Evolutionary conservation across 2,113 vertebrate genomes (phyloP), one percentile per base, ranked within the genome.

Genomic region (mouse (Mus musculus)): DNA sequence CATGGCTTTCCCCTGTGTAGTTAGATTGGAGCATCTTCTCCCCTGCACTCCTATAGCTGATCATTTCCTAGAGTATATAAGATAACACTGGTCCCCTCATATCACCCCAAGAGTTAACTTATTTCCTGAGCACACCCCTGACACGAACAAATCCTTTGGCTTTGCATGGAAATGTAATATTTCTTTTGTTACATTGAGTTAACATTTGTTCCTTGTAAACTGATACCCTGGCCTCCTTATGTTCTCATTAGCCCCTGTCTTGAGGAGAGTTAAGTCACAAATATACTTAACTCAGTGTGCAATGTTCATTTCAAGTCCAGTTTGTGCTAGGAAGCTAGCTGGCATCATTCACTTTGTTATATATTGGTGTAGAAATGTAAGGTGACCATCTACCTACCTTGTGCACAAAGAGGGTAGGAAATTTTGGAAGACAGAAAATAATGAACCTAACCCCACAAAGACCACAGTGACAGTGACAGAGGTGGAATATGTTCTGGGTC

Each of bases 101-200:
- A 63, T 89, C 69, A 88, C 36, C 39, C 71, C 42, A 69, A 91
- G 73, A 93, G 89, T 95, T 92, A 78, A 88, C 80, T 95, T 90
- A 61, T 84, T 91, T 93, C 30, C 22, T 28, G 26, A 88, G 72
- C n/a, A 75, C 1, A 88, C 14, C 80, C 54, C 49, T 78, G 46
- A 52, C 65, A 78, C 26, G 12, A 54, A 61, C 26, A 81, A 19
- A 73, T 76, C 59, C 49, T 93, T 95, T 67, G 39, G 11, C 78
- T 92, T 30, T 92, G 71, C 10, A 7, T 42, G 69, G 73, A 52
- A 92, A 93, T 90, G 93, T 80, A 95, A 95, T 88, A 95, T 28
- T 90, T 49, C 42, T 89, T 67, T 54, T 92, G 72, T 84, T 92
- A 65, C 84, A 36, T 71, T 84, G 87, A 90, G 30, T 80, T 82